Evolutionary conservation across 2,888 invertebrate genomes (phyloP).

Genomic region (Stramonita haemastoma): DNA sequence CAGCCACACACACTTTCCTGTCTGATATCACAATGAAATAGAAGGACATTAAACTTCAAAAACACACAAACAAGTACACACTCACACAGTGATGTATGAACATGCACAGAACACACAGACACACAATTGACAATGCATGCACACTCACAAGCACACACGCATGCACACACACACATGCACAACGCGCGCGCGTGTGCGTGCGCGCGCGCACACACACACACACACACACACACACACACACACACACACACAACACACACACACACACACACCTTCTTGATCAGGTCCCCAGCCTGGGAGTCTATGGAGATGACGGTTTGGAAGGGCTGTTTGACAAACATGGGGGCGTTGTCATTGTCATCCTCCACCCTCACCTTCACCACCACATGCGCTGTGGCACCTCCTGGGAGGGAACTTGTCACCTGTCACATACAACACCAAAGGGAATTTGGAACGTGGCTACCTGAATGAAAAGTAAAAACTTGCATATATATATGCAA

Average conservation of each 20-base stretch:
- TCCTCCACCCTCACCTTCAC: constrained; percentile 91
- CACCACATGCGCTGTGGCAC: constrained; percentile 87
- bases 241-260: background rate
- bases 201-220: background rate
- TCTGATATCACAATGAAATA: too few species aligned
- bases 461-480: too few species aligned
- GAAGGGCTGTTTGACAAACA: constrained; percentile 95
- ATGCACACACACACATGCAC: background rate
- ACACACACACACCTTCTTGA: constrained; percentile 77
- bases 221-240: background rate
- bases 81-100: background rate
- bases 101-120: background rate
- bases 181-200: too few species aligned
- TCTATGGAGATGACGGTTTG: constrained; percentile 93
- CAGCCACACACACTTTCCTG: too few species aligned
- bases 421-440: constrained; percentile 65
- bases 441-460: too few species aligned
- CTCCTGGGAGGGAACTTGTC: constrained; percentile 36
- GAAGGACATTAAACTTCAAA: too few species aligned
- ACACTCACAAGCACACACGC: background rate
- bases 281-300: constrained; percentile 87
- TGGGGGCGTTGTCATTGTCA: constrained; percentile 96
- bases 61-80: too few species aligned
- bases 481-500: too few species aligned
- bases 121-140: background rate